Conservation (phyloP, 2,113 vertebrate genomes). For the Holacanthus passer region DNA sequence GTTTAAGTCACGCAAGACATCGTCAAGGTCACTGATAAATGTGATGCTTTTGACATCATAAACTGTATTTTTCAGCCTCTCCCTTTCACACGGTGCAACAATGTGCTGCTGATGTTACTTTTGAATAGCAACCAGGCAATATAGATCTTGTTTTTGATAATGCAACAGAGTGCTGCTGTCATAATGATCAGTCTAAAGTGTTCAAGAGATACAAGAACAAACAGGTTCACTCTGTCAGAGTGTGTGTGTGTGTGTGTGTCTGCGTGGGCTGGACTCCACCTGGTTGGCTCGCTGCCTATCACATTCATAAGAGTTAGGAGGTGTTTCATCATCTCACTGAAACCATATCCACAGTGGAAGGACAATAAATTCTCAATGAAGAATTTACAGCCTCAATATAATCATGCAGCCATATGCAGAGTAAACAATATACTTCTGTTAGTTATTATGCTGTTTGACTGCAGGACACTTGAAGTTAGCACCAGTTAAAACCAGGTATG, state of each 20-base stretch:
- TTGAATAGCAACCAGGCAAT: not conserved
- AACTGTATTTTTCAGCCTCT: not conserved
- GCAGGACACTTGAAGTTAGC: not conserved
- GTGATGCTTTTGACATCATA: not conserved
- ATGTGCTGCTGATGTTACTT: not conserved
- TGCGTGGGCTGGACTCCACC: conserved; percentile 6
- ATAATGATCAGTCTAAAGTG: not conserved
- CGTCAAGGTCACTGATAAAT: conserved; percentile 6
- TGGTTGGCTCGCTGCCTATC: conserved; percentile 15
- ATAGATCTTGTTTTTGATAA: conserved; percentile 14
- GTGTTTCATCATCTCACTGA: conserved; percentile 8
- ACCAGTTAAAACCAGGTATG: conserved; percentile 1
- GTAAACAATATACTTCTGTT: conserved; percentile 33
- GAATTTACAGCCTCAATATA: conserved; percentile 26
- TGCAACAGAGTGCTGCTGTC: not conserved
- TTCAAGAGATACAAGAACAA: conserved; percentile 22
- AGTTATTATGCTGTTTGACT: not conserved
- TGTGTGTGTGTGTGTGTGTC: not conserved
- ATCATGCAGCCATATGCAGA: conserved; percentile 7
- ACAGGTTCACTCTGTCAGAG: not conserved
- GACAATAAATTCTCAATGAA: not conserved
- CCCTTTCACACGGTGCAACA: not conserved
- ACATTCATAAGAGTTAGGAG: not conserved
- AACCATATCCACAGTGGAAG: not conserved
- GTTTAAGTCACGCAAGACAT: not conserved